A percentile compares a stretch with the other conserved stretches of the same genome.
Conservation (phyloP, 2,888 invertebrate species). For the Blastobasis lacticolella region DNA sequence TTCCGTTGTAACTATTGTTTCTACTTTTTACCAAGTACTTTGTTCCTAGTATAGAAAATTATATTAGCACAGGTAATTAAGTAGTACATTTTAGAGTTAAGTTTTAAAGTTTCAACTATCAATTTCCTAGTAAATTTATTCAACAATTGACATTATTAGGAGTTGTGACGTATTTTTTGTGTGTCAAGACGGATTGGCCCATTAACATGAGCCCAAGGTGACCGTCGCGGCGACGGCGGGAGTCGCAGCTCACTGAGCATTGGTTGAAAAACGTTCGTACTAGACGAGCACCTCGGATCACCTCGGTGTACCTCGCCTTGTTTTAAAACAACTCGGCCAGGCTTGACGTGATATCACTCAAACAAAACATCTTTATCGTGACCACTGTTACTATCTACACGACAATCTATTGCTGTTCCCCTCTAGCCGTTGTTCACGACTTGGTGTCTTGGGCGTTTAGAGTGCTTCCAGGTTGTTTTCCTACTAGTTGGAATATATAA, state of each 20-base stretch:
- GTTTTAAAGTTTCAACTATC: too few relatives aligned
- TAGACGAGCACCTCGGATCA: constrained; percentile 29
- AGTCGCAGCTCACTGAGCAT: constrained; percentile 68
- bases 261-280: constrained; percentile 46
- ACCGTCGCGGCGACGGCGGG: constrained; percentile 38
- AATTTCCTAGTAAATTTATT: too few relatives aligned
- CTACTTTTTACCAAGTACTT: constrained; percentile 1
- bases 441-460: too few relatives aligned
- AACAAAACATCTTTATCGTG: background rate
- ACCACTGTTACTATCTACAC: too few relatives aligned
- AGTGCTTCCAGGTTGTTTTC: too few relatives aligned
- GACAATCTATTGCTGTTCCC: too few relatives aligned
- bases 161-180: constrained; percentile 31
- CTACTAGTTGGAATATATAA: too few relatives aligned
- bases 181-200: constrained; percentile 46
- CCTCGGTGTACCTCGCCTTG: constrained; percentile 36
- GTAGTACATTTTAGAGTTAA: too few relatives aligned
- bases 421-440: too few relatives aligned
- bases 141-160: constrained; percentile 20
- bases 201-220: constrained; percentile 71
- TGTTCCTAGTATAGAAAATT: background rate
- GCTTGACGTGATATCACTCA: constrained; percentile 17
- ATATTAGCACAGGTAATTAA: too few relatives aligned
- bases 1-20: constrained; percentile 6
- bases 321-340: constrained; percentile 21